Evolutionary conservation across 2,888 invertebrate genomes (phyloP).

Genomic region (Liodrosophila aerea): DNA sequence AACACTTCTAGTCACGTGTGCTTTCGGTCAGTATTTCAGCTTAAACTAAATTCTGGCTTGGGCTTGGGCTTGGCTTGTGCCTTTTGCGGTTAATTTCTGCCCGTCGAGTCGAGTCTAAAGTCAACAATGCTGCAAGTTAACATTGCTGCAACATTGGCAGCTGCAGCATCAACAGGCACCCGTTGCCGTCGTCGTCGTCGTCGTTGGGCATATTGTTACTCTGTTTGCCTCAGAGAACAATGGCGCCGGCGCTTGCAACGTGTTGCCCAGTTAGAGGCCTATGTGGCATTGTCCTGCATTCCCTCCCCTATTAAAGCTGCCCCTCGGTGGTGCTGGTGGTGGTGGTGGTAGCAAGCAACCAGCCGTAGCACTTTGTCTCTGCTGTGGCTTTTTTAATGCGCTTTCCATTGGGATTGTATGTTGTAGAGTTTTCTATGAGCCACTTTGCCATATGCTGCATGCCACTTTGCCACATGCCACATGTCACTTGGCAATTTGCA

Average conservation of each 20-base stretch:
- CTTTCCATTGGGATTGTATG: conserved; percentile 21
- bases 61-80: no score
- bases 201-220: conserved; percentile 28
- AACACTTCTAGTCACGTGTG: conserved; percentile 41
- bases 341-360: not conserved
- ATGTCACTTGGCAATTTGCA: conserved; percentile 42
- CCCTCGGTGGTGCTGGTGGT: no score
- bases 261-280: conserved; percentile 22
- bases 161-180: conserved; percentile 29
- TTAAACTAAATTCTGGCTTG: not conserved
- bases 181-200: conserved; percentile 15
- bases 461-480: conserved; percentile 3
- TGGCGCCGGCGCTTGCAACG: conserved; percentile 13
- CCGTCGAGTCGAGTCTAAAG: conserved; percentile 47
- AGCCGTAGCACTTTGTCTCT: conserved; percentile 23
- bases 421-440: not conserved
- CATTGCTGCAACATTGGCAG: conserved; percentile 5
- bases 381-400: conserved; percentile 36
- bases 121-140: conserved; percentile 36
- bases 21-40: conserved; percentile 12
- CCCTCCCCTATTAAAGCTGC: no score
- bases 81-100: conserved; percentile 59
- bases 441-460: conserved; percentile 11
- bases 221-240: conserved; percentile 44
- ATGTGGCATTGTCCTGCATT: conserved; percentile 17